A percentile compares a stretch with the other conserved stretches of the same genome.
Evolutionary conservation across 2,113 vertebrate species (phyloP).

Genomic region (Coracopsis vasa): DNA sequence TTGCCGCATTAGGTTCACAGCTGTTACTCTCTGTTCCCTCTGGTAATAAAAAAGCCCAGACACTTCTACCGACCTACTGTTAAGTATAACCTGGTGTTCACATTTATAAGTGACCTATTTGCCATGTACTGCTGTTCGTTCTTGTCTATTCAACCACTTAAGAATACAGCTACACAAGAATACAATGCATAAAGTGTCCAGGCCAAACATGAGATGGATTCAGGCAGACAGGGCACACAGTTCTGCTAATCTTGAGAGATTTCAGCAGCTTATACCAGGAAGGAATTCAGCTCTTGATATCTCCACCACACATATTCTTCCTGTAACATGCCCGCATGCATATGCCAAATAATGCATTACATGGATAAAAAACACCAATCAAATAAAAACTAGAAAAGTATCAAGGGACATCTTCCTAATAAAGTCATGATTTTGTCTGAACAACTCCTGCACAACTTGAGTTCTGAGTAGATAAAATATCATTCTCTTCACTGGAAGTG

Average conservation of each 20-base stretch:
- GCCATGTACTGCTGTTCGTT: fast-evolving
- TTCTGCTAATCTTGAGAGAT: not conserved
- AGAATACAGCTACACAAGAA: not conserved
- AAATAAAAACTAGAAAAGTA: not conserved
- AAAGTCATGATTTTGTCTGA: not conserved
- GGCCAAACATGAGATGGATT: not conserved
- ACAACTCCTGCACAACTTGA: not conserved
- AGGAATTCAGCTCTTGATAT: not conserved
- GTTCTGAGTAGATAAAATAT: not conserved
- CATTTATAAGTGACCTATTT: not conserved
- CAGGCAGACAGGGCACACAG: not conserved
- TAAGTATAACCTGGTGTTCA: not conserved
- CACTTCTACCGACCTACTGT: not conserved
- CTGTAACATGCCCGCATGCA: not conserved
- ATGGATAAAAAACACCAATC: not conserved
- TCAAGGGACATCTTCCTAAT: not conserved
- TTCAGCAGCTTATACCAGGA: not conserved
- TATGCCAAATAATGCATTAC: not conserved
- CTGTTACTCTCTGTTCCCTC: not conserved
- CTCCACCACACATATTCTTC: not conserved
- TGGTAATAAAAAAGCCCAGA: not conserved
- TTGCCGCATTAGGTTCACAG: not conserved
- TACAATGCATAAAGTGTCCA: not conserved
- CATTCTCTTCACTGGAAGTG: not conserved
- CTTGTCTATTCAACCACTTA: not conserved